phyloP scores from a whole-genome alignment of 1,140 invertebrate species.

The Neelides sp. region DNA sequence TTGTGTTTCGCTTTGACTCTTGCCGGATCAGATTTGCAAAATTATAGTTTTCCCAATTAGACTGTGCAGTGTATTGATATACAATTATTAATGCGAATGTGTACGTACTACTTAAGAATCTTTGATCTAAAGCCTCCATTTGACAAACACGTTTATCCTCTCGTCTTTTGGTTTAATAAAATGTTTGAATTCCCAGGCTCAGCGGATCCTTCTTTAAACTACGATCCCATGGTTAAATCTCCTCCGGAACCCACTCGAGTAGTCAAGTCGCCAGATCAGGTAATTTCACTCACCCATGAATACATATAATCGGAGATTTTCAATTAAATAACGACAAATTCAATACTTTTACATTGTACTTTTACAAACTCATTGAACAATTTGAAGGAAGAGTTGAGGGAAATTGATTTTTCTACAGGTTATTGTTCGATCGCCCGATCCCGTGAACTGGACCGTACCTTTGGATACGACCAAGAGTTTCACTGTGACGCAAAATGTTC shows the following conservation, averaged over 20 bases:
- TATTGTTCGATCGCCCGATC: conserved; percentile 76
- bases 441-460: conserved; percentile 86
- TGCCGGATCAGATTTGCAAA: too few species aligned
- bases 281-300: conserved; percentile 15
- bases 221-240: conserved; percentile 65
- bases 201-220: conserved; percentile 26
- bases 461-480: conserved; percentile 83
- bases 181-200: conserved; percentile 22
- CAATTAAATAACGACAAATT: background rate
- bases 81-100: too few species aligned
- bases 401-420: conserved; percentile 37
- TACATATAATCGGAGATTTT: too few species aligned
- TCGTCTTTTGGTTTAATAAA: too few species aligned
- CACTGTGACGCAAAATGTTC: conserved; percentile 78
- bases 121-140: too few species aligned
- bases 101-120: too few species aligned
- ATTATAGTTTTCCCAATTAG: too few species aligned
- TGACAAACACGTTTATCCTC: too few species aligned
- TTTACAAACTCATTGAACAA: too few species aligned
- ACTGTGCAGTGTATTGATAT: too few species aligned
- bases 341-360: too few species aligned
- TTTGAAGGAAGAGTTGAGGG: background rate
- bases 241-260: conserved; percentile 73
- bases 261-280: conserved; percentile 82
- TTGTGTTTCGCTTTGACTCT: too few species aligned